phyloP scores from a whole-genome alignment of 2,888 invertebrate genomes.

The Tachina grossa region DNA sequence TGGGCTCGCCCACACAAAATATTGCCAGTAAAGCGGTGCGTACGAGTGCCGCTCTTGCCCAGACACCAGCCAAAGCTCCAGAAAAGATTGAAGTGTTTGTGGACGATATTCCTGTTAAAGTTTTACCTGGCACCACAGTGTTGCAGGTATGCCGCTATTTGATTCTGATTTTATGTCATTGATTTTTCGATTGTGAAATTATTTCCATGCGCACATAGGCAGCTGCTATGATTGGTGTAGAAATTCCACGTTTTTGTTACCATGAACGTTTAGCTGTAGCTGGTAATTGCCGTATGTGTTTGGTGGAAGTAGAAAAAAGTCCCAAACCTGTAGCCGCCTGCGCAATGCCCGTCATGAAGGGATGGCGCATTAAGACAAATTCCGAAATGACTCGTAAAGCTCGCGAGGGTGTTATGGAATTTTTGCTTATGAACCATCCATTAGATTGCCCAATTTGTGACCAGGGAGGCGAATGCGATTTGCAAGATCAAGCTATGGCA shows the following conservation, averaged over 20 bases:
- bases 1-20: slow-evolving; percentile 81
- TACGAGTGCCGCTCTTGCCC: slow-evolving; percentile 83
- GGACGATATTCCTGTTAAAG: slow-evolving; percentile 96
- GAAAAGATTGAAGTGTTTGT: slow-evolving; percentile 97
- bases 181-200: slow-evolving; percentile 40
- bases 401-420: slow-evolving; percentile 97
- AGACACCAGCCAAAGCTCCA: slow-evolving; percentile 84
- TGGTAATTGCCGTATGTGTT: slow-evolving; percentile 99
- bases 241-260: slow-evolving; percentile 99
- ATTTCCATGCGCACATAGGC: slow-evolving; percentile 86
- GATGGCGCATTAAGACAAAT: slow-evolving; percentile 99
- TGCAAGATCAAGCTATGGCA: slow-evolving; percentile 99
- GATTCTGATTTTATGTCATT: slow-evolving; percentile 18
- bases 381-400: slow-evolving; percentile 94
- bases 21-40: slow-evolving; percentile 83
- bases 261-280: slow-evolving; percentile 99
- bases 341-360: slow-evolving; percentile 99
- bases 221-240: slow-evolving; percentile 96
- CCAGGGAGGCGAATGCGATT: slow-evolving; percentile 96
- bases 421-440: slow-evolving; percentile 98
- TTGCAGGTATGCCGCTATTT: slow-evolving; percentile 88
- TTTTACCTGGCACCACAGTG: slow-evolving; percentile 98
- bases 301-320: slow-evolving; percentile 99
- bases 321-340: slow-evolving; percentile 99
- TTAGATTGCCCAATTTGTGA: slow-evolving; percentile 99